A percentile compares a stretch with the other conserved stretches of the same genome.
phyloP scores from a whole-genome alignment of 2,888 invertebrate genomes.

The Clivina fossor region DNA sequence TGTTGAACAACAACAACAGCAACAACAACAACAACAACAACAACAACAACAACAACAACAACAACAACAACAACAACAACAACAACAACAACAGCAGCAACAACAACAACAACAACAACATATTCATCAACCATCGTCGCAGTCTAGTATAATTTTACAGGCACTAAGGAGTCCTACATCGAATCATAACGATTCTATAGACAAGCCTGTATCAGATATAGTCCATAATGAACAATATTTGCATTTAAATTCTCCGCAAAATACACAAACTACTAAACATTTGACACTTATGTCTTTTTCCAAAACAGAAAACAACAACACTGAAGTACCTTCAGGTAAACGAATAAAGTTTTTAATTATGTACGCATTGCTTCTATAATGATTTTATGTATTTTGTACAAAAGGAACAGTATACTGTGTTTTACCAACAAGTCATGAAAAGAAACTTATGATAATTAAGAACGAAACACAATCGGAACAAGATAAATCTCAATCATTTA shows the following conservation, averaged over 20 bases:
- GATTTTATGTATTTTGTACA: background rate
- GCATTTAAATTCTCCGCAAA: slow-evolving; percentile 23
- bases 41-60: slow-evolving; percentile 32
- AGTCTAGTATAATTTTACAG: slow-evolving; percentile 34
- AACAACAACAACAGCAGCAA: slow-evolving; percentile 18
- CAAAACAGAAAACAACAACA: slow-evolving; percentile 27
- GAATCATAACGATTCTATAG: slow-evolving; percentile 31
- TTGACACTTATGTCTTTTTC: slow-evolving; percentile 31
- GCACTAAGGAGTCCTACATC: slow-evolving; percentile 31
- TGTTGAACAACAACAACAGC: slow-evolving; percentile 23
- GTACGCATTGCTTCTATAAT: background rate
- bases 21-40: slow-evolving; percentile 24
- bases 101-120: slow-evolving; percentile 16
- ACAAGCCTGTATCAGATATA: slow-evolving; percentile 18
- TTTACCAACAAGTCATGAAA: slow-evolving; percentile 57
- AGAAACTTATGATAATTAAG: slow-evolving; percentile 67
- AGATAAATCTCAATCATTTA: slow-evolving; percentile 45
- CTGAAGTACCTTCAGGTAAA: slow-evolving; percentile 25
- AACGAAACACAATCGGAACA: slow-evolving; percentile 58
- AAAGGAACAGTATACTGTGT: slow-evolving; percentile 49
- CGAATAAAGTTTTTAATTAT: background rate
- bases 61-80: slow-evolving; percentile 28
- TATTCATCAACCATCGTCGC: slow-evolving; percentile 15
- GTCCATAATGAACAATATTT: slow-evolving; percentile 12
- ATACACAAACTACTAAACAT: slow-evolving; percentile 21